These are phyloP conservation scores for Tenthredo mesomela DNA, from an alignment of 2,888 invertebrate genomes.

Conservation along the genomic window DNA sequence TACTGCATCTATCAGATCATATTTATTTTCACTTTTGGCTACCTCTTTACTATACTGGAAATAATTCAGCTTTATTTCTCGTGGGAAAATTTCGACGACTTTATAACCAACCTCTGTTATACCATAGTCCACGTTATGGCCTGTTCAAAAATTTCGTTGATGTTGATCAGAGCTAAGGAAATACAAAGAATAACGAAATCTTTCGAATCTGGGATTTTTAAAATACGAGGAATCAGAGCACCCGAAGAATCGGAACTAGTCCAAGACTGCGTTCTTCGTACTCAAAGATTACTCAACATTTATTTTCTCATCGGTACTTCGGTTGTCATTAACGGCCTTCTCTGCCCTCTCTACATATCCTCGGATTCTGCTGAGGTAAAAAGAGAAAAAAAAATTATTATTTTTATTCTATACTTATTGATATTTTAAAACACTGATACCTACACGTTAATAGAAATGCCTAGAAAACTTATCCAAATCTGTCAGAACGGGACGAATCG, in stretches of 20 bases:
- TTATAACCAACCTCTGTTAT: constrained; percentile 43
- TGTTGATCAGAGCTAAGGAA: constrained; percentile 23
- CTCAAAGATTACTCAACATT: constrained; percentile 12
- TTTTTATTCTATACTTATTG: too few relatives aligned
- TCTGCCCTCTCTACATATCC: constrained; percentile 29
- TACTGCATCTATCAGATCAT: constrained; percentile 8
- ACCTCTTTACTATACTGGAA: constrained; percentile 33
- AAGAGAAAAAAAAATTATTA: neutral
- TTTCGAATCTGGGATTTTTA: constrained; percentile 10
- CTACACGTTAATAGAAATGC: too few relatives aligned
- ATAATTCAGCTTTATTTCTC: constrained; percentile 36
- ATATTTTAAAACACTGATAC: neutral
- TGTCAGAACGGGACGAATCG: neutral
- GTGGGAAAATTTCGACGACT: constrained; percentile 35
- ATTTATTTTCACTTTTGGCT: constrained; percentile 13
- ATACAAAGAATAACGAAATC: neutral
- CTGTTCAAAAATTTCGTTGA: constrained; percentile 40
- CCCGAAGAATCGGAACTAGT: neutral
- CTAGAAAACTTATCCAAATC: neutral
- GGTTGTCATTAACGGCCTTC: constrained; percentile 31
- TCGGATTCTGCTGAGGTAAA: neutral
- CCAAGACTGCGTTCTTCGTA: neutral
- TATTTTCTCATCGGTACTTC: constrained; percentile 32
- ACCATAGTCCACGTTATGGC: constrained; percentile 42
- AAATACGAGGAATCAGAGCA: neutral